phyloP scores from a whole-genome alignment of 2,888 invertebrate species.

The Apodemia hepburni region DNA sequence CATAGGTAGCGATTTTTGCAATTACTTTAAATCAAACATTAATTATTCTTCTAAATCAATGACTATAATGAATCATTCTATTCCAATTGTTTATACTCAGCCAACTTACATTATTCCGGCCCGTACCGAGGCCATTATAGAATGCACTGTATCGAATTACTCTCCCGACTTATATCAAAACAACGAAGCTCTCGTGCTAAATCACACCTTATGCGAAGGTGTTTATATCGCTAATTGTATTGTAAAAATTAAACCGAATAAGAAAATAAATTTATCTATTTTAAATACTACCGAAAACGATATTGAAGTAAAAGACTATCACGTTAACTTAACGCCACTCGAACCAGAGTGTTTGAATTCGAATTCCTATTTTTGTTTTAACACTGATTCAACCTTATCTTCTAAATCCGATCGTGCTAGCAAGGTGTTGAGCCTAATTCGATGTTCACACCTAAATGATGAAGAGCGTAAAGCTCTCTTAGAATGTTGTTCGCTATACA shows the following conservation, averaged over 20 bases:
- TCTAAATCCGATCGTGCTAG: constrained; percentile 2
- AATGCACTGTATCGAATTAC: constrained; percentile 21
- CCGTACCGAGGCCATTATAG: constrained; percentile 19
- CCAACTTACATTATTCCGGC: constrained; percentile 20
- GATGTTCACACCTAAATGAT: constrained; percentile 17
- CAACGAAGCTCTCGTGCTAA: constrained; percentile 24
- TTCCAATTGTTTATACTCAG: constrained; percentile 16
- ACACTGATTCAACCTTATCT: constrained; percentile 5
- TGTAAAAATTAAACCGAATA: constrained; percentile 28
- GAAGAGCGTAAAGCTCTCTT: constrained; percentile 24
- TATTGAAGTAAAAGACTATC: constrained; percentile 22
- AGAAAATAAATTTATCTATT: constrained; percentile 26
- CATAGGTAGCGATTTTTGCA: constrained; percentile 13
- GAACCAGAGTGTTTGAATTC: not conserved
- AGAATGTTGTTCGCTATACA: constrained; percentile 13
- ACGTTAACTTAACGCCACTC: constrained; percentile 16
- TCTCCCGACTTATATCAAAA: constrained; percentile 17
- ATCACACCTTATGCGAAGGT: constrained; percentile 23
- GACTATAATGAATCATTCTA: constrained; percentile 13
- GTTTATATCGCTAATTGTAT: constrained; percentile 28
- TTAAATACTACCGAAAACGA: constrained; percentile 27
- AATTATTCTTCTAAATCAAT: constrained; percentile 16
- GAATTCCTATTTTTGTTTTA: not conserved
- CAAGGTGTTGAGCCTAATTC: constrained; percentile 5
- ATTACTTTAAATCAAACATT: constrained; percentile 13